These are phyloP conservation scores for Lutjanus campechanus DNA, from an alignment of 2,797 vertebrate genomes.

Conservation along the genomic window DNA sequence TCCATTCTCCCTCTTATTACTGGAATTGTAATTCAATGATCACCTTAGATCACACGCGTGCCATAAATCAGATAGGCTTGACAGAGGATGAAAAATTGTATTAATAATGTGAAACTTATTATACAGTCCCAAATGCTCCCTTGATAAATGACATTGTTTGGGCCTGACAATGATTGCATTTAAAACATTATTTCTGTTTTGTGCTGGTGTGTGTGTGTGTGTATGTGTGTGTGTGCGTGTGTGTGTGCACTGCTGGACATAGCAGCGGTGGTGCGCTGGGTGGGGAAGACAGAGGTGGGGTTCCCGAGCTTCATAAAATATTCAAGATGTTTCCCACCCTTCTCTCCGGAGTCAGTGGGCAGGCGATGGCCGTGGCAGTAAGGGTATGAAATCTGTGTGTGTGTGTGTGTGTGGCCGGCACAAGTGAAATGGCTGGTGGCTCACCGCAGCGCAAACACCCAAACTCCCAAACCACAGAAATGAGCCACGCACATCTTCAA, in stretches of 20 bases:
- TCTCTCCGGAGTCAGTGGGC: slow-evolving; percentile 80
- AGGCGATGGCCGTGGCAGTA: slow-evolving; percentile 67
- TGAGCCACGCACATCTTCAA: slow-evolving; percentile 72
- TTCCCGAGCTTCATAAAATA: slow-evolving; percentile 96
- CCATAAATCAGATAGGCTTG: slow-evolving; percentile 99
- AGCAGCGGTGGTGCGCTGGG: slow-evolving; percentile 55
- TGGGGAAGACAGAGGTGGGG: slow-evolving; percentile 79
- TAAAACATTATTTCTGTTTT: slow-evolving; percentile 99
- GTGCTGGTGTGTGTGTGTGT: slow-evolving; percentile 81
- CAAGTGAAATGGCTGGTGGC: slow-evolving; percentile 71
- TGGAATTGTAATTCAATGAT: slow-evolving; percentile 99
- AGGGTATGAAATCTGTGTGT: slow-evolving; percentile 68
- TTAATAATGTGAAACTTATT: slow-evolving; percentile 99
- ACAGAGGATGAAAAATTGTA: slow-evolving; percentile 99
- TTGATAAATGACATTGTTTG: slow-evolving; percentile 99
- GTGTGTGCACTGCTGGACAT: slow-evolving; percentile 64
- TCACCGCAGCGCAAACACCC: slow-evolving; percentile 71
- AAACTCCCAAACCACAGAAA: slow-evolving; percentile 71
- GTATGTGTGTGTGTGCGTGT: slow-evolving; percentile 66
- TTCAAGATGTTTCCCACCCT: slow-evolving; percentile 87
- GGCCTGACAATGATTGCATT: slow-evolving; percentile 99
- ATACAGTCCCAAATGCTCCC: slow-evolving; percentile 99
- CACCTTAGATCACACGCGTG: slow-evolving; percentile 99
- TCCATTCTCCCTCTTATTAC: slow-evolving; percentile 93
- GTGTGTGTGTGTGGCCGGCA: slow-evolving; percentile 46